A percentile compares a stretch with the other conserved stretches of the same genome.
Conservation (phyloP, 1,140 invertebrate species). For the Eupeodes corollae region DNA sequence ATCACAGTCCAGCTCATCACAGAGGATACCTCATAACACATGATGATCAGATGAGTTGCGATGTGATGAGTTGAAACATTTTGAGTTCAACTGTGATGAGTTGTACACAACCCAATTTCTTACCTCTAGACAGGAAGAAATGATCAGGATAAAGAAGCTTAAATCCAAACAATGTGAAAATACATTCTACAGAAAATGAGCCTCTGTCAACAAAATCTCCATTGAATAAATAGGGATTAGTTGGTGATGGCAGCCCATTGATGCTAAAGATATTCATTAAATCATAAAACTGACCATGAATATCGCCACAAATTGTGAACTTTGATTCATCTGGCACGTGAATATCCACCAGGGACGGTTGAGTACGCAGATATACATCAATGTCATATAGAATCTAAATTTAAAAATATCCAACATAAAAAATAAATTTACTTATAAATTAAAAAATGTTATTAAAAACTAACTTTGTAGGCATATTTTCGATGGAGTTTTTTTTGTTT, state of each 20-base stretch:
- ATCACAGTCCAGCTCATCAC: too few relatives aligned
- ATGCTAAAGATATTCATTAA: slow-evolving; percentile 95
- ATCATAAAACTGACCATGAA: slow-evolving; percentile 99
- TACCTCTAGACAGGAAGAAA: slow-evolving; percentile 96
- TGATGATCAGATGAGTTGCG: too few relatives aligned
- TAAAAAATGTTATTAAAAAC: background rate
- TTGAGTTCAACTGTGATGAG: too few relatives aligned
- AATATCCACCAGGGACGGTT: slow-evolving; percentile 84
- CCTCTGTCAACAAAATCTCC: slow-evolving; percentile 96
- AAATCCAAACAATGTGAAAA: slow-evolving; percentile 94
- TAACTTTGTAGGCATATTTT: slow-evolving; percentile 94
- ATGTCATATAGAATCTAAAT: slow-evolving; percentile 85
- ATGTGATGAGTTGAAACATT: too few relatives aligned
- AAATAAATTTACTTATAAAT: background rate
- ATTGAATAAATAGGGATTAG: slow-evolving; percentile 74
- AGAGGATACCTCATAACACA: too few relatives aligned
- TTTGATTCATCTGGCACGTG: slow-evolving; percentile 75
- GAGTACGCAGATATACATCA: slow-evolving; percentile 70
- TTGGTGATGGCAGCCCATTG: slow-evolving; percentile 88
- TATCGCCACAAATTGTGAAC: slow-evolving; percentile 99
- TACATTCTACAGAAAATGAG: slow-evolving; percentile 98
- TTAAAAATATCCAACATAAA: slow-evolving; percentile 4
- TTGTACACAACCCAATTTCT: slow-evolving; percentile 17
- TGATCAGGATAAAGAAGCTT: slow-evolving; percentile 94
- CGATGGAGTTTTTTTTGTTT: slow-evolving; percentile 87